Percentiles rank a stretch among this genome's conserved stretches.
Evolutionary conservation across 2,113 vertebrate genomes (phyloP).

Genomic region (Leptocoma aspasia): DNA sequence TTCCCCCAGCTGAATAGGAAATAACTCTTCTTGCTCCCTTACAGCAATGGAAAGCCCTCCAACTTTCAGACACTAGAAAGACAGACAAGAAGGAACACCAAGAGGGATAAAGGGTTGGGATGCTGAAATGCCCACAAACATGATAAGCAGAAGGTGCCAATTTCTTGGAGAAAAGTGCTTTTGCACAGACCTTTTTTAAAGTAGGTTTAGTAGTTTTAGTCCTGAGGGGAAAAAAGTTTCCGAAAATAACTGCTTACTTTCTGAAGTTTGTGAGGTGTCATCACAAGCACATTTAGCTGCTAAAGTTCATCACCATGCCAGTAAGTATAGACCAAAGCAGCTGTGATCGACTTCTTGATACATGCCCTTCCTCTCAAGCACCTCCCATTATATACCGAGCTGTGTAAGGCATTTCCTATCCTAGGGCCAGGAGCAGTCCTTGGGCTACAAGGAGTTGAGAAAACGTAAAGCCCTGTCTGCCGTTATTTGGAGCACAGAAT

Average conservation of each 20-base stretch:
- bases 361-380: background rate
- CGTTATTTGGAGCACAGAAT: background rate
- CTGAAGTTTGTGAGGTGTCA: slow-evolving; percentile 46
- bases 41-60: background rate
- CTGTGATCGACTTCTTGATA: background rate
- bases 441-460: background rate
- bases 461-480: background rate
- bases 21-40: background rate
- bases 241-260: slow-evolving; percentile 54
- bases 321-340: slow-evolving; percentile 49
- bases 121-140: background rate
- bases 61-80: background rate
- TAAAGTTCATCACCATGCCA: slow-evolving; percentile 50
- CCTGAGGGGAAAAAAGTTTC: background rate
- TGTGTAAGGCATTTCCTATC: background rate
- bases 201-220: slow-evolving; percentile 46
- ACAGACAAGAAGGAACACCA: background rate
- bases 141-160: background rate
- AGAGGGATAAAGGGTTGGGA: background rate
- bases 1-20: background rate
- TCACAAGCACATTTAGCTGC: slow-evolving; percentile 44
- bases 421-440: background rate
- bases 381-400: background rate
- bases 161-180: background rate
- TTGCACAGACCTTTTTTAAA: background rate